Conservation (phyloP, 2,888 invertebrate species). For the Orthosia gracilis region DNA sequence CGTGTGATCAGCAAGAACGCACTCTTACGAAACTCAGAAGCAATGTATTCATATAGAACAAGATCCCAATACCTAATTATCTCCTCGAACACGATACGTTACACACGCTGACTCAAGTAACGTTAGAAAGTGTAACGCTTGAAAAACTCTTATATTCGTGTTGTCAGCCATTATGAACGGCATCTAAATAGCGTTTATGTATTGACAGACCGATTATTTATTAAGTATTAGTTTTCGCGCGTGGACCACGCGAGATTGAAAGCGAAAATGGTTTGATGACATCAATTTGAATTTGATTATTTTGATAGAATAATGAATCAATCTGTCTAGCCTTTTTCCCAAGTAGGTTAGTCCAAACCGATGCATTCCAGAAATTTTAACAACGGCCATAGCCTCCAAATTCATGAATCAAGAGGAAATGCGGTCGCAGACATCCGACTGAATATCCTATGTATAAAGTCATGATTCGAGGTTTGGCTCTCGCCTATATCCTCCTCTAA, state of each 20-base stretch:
- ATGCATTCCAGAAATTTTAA: too few relatives aligned
- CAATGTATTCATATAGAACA: slow-evolving; percentile 18
- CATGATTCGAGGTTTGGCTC: too few relatives aligned
- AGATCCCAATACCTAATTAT: slow-evolving; percentile 40
- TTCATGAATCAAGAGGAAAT: too few relatives aligned
- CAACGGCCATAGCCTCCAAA: too few relatives aligned
- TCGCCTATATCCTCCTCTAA: too few relatives aligned
- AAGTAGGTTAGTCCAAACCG: too few relatives aligned
- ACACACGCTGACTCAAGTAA: slow-evolving; percentile 41
- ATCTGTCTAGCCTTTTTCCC: too few relatives aligned
- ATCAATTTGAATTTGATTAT: slow-evolving; percentile 8
- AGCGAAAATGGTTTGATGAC: slow-evolving; percentile 45
- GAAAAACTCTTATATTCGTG: slow-evolving; percentile 60
- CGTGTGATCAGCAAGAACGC: too few relatives aligned
- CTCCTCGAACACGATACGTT: slow-evolving; percentile 37
- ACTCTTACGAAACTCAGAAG: slow-evolving; percentile 6
- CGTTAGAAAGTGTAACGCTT: slow-evolving; percentile 69
- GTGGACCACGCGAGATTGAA: slow-evolving; percentile 38
- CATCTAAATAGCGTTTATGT: slow-evolving; percentile 60
- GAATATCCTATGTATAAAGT: too few relatives aligned
- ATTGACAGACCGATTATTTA: slow-evolving; percentile 58
- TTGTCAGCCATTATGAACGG: slow-evolving; percentile 49
- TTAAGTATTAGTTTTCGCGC: slow-evolving; percentile 52
- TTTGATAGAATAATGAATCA: neutral
- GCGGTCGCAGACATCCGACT: too few relatives aligned